A percentile compares a stretch with the other conserved stretches of the same genome.
phyloP scores from a whole-genome alignment of 2,888 invertebrate genomes.

The Cremastinae sp. region DNA sequence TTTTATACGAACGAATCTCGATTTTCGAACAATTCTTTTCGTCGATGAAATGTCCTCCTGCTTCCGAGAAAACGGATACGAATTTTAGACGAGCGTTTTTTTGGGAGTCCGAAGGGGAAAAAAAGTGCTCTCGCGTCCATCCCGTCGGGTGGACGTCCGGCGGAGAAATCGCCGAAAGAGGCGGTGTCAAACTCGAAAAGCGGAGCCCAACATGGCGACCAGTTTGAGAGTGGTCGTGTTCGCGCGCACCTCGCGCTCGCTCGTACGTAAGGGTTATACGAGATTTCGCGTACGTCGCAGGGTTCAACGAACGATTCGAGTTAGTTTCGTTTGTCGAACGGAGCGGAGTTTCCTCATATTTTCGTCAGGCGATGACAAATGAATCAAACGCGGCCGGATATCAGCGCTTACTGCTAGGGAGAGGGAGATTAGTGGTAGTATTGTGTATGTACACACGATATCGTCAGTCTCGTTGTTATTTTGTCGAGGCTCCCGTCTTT shows the following conservation, averaged over 20 bases:
- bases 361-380: not conserved
- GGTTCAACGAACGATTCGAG: not conserved
- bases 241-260: slow-evolving; percentile 67
- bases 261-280: slow-evolving; percentile 59
- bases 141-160: slow-evolving; percentile 35
- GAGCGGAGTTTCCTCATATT: not conserved
- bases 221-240: slow-evolving; percentile 73
- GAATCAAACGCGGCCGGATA: not conserved
- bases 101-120: too few species aligned
- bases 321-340: not conserved
- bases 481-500: too few species aligned
- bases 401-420: not conserved
- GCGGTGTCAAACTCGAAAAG: slow-evolving; percentile 65
- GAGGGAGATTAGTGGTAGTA: not conserved
- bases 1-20: too few species aligned
- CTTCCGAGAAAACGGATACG: too few species aligned
- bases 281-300: slow-evolving; percentile 59
- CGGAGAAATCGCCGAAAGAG: slow-evolving; percentile 57
- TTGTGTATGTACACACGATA: not conserved
- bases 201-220: slow-evolving; percentile 72
- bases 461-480: too few species aligned
- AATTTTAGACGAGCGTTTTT: too few species aligned
- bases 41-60: too few species aligned
- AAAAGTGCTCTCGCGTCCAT: too few species aligned
- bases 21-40: too few species aligned